A percentile compares a stretch with the other conserved stretches of the same genome.
phyloP scores from a whole-genome alignment of 2,888 invertebrate genomes.

The Pammene fasciana region DNA sequence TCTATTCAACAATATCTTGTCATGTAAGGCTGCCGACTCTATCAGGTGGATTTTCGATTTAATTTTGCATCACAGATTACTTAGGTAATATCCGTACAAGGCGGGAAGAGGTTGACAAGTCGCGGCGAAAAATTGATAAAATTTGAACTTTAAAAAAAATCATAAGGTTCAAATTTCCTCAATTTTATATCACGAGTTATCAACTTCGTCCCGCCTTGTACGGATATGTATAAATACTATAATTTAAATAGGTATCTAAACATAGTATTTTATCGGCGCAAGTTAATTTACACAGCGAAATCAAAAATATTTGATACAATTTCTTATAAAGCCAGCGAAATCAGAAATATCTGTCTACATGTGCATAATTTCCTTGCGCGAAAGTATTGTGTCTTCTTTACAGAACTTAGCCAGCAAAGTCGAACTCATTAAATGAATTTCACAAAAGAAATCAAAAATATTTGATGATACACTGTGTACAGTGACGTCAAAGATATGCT shows the following conservation, averaged over 20 bases:
- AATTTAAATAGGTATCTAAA: not conserved
- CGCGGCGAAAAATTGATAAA: too few species aligned
- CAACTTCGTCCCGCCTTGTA: too few species aligned
- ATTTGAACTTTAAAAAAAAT: too few species aligned
- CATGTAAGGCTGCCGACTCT: not conserved
- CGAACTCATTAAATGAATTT: not conserved
- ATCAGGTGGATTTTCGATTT: not conserved
- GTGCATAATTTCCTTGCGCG: not conserved
- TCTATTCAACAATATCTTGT: conserved; percentile 25
- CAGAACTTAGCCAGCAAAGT: too few species aligned
- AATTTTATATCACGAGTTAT: too few species aligned
- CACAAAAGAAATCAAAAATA: too few species aligned
- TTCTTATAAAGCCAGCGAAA: not conserved
- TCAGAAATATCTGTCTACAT: not conserved
- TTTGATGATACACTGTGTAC: too few species aligned
- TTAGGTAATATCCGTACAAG: too few species aligned
- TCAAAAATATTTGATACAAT: not conserved
- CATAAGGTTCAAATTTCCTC: too few species aligned
- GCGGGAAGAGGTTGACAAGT: too few species aligned
- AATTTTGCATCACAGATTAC: not conserved
- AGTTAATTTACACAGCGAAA: not conserved
- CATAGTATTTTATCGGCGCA: not conserved
- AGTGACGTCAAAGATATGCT: too few species aligned
- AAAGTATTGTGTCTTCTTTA: not conserved
- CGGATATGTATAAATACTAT: conserved; percentile 4